Percentiles rank a stretch among this genome's conserved stretches.
Evolutionary conservation across 2,113 vertebrate genomes (phyloP).

Genomic region (Leptodactylus fuscus): DNA sequence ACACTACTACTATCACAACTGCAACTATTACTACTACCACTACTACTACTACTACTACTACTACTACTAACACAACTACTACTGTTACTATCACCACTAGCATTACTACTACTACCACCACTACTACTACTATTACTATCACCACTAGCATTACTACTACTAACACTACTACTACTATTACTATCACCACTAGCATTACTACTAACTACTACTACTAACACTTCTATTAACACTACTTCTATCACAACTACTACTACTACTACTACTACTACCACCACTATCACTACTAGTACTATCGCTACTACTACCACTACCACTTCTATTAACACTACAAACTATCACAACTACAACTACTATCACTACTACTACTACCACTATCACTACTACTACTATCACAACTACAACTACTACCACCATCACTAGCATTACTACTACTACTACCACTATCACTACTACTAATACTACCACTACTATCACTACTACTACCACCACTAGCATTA

Average conservation of each 20-base stretch:
- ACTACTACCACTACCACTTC: background rate
- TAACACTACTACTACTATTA: background rate
- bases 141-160: background rate
- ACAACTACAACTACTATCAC: too few species aligned
- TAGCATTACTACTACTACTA: constrained; percentile 7
- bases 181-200: too few species aligned
- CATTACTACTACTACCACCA: background rate
- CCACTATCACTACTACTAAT: background rate
- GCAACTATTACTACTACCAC: background rate
- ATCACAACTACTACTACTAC: background rate
- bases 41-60: background rate
- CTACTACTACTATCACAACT: background rate
- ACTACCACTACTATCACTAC: background rate
- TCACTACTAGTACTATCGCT: too few species aligned
- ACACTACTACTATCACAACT: background rate
- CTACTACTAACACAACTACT: background rate
- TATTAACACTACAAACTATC: background rate
- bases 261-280: too few species aligned
- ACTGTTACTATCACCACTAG: background rate
- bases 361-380: background rate
- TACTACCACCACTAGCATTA: too few species aligned
- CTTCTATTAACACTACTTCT: background rate
- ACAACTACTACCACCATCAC: background rate
- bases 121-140: background rate
- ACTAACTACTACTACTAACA: background rate